Conservation (phyloP, 2,888 invertebrate genomes). For the Pheosia tremula region DNA sequence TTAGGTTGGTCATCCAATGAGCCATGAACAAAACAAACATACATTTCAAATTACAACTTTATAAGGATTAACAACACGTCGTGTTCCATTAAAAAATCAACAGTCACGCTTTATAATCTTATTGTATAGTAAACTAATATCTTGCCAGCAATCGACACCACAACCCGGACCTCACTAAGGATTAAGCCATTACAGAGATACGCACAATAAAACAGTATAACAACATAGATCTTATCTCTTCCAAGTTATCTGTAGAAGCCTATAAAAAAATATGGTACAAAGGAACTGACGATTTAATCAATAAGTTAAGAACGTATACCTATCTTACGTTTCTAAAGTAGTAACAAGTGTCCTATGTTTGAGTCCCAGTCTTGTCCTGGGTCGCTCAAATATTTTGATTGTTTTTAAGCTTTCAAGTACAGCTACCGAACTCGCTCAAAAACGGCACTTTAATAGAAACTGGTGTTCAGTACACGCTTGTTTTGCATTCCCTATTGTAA, state of each 20-base stretch:
- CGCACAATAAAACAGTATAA: constrained; percentile 42
- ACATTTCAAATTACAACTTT: not conserved
- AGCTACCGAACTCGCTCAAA: too few relatives aligned
- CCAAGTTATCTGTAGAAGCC: constrained; percentile 30
- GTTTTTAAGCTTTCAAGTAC: too few relatives aligned
- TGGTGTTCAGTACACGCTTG: too few relatives aligned
- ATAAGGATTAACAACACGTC: not conserved
- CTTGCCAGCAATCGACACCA: constrained; percentile 50
- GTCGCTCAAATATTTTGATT: too few relatives aligned
- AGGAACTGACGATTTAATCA: not conserved
- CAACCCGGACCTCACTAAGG: constrained; percentile 32
- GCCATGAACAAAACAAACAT: not conserved
- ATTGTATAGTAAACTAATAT: constrained; percentile 14
- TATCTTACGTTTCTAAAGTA: too few relatives aligned
- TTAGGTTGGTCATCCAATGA: not conserved
- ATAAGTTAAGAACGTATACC: too few relatives aligned
- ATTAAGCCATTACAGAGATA: constrained; percentile 43
- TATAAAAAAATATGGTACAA: constrained; percentile 17
- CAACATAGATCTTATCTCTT: constrained; percentile 29
- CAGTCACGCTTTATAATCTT: not conserved
- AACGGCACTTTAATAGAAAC: too few relatives aligned
- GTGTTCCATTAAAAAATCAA: not conserved
- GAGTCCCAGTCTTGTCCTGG: too few relatives aligned
- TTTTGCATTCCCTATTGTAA: too few relatives aligned
- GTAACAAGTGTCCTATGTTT: too few relatives aligned